These are phyloP conservation scores for Tetrax tetrax DNA, from an alignment of 2,113 vertebrate species.

Conservation along the genomic window DNA sequence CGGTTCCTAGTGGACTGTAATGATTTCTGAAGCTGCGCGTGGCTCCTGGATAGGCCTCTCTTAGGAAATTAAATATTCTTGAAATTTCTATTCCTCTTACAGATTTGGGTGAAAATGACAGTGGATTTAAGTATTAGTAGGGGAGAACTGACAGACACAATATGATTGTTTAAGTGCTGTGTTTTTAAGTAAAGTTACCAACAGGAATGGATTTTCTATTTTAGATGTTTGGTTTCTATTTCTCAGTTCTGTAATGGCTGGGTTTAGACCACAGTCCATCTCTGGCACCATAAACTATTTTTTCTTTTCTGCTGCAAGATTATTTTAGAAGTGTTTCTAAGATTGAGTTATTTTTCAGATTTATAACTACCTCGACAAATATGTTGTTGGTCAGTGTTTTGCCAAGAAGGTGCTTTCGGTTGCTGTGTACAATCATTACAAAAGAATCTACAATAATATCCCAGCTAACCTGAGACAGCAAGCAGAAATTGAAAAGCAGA, in stretches of 20 bases:
- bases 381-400: conserved; percentile 95
- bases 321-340: neutral
- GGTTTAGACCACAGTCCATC: neutral
- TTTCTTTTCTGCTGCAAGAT: neutral
- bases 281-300: neutral
- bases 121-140: neutral
- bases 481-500: conserved; percentile 91
- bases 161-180: accelerated
- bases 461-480: conserved; percentile 89
- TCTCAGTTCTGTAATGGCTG: neutral
- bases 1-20: neutral
- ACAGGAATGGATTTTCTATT: neutral
- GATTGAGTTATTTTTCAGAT: conserved; percentile 81
- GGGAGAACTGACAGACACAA: neutral
- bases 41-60: neutral
- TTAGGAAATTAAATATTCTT: neutral
- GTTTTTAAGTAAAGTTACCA: neutral
- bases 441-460: conserved; percentile 98
- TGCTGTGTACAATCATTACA: conserved; percentile 99
- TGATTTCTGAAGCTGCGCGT: neutral
- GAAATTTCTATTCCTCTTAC: neutral
- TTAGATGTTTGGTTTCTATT: neutral
- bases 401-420: conserved; percentile 98
- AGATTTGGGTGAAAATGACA: neutral
- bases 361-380: conserved; percentile 98